Evolutionary conservation across 2,888 invertebrate species (phyloP).

Genomic region (Athrips mouffetella): DNA sequence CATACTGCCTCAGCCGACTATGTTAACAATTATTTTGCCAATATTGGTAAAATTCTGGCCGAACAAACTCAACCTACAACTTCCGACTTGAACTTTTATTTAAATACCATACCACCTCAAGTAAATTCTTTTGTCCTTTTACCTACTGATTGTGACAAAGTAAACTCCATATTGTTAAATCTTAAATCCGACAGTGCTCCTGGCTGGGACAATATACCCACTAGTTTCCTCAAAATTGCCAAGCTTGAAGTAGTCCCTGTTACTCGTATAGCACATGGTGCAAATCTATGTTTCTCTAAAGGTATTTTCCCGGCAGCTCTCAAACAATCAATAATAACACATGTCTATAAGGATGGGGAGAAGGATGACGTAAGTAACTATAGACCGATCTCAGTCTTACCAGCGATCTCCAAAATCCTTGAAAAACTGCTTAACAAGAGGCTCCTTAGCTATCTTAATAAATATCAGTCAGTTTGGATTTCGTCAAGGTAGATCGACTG

Average conservation of each 20-base stretch:
- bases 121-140: not conserved
- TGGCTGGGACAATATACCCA: constrained; percentile 12
- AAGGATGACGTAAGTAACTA: no score
- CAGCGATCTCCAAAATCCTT: no score
- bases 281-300: no score
- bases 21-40: constrained; percentile 9
- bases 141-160: not conserved
- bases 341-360: no score
- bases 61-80: not conserved
- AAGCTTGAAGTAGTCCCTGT: constrained; percentile 2
- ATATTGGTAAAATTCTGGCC: constrained; percentile 5
- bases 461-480: no score
- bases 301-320: no score
- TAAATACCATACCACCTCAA: not conserved
- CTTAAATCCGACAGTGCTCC: constrained; percentile 12
- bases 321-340: no score
- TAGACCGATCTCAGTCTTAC: no score
- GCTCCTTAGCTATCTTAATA: no score
- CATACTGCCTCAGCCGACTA: not conserved
- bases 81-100: not conserved
- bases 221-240: constrained; percentile 7
- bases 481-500: no score
- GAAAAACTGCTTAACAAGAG: no score
- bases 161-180: not conserved
- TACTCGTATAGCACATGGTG: no score